Conservation (phyloP, 1,140 invertebrate species). For the Paraescarpia echinospica region DNA sequence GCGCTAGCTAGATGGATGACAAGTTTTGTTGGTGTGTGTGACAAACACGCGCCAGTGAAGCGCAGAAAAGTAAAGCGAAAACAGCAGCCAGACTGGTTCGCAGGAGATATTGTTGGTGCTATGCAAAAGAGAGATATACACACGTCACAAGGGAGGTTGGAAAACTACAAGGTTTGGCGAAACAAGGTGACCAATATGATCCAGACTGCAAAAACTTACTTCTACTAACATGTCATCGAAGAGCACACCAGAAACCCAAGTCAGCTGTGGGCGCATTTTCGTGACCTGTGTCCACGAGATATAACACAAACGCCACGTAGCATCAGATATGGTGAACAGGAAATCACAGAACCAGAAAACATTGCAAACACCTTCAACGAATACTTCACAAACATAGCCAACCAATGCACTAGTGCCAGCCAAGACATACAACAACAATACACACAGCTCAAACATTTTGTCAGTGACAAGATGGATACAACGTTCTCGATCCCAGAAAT, state of each 20-base stretch:
- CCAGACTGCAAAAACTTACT: not conserved
- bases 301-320: not conserved
- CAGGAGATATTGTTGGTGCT: too few species aligned
- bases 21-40: too few species aligned
- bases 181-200: constrained; percentile 12
- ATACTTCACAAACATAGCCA: not conserved
- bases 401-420: not conserved
- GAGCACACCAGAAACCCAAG: not conserved
- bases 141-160: not conserved
- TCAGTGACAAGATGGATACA: too few species aligned
- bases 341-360: not conserved
- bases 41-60: too few species aligned
- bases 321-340: not conserved
- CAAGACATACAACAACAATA: too few species aligned
- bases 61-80: too few species aligned
- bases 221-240: constrained; percentile 15
- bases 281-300: not conserved
- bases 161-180: not conserved
- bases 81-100: too few species aligned
- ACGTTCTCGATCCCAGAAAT: too few species aligned
- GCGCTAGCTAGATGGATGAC: too few species aligned
- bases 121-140: not conserved
- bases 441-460: too few species aligned
- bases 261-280: not conserved
- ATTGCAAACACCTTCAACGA: not conserved